Evolutionary conservation across 2,797 vertebrate species (phyloP).

Genomic region (Neostethus bicornis): DNA sequence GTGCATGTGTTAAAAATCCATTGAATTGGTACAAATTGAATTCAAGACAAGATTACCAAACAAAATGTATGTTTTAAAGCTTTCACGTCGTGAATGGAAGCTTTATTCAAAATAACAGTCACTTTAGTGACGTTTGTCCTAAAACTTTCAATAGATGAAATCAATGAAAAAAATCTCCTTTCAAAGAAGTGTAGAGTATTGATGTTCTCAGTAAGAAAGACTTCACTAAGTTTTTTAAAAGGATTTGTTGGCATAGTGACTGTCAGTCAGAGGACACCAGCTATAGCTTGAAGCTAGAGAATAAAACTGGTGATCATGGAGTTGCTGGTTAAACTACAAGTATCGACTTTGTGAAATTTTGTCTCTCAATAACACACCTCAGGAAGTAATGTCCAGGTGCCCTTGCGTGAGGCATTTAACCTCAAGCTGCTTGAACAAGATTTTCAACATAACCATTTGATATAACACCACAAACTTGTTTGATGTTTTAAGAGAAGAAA

Average conservation of each 20-base stretch:
- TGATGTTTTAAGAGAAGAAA: not conserved
- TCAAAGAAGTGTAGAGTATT: constrained; percentile 6
- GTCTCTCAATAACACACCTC: constrained; percentile 11
- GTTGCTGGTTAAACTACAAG: constrained; percentile 29
- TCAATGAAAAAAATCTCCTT: constrained; percentile 10
- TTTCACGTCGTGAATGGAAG: constrained; percentile 19
- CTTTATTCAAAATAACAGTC: not conserved
- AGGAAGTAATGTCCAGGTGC: constrained; percentile 11
- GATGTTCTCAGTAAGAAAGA: constrained; percentile 26
- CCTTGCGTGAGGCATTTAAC: constrained; percentile 12
- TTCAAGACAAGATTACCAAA: constrained; percentile 23
- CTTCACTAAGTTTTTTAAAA: constrained; percentile 15
- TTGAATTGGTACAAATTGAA: constrained; percentile 31
- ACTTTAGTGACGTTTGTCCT: constrained; percentile 2
- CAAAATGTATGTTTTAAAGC: constrained; percentile 41
- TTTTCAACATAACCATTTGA: not conserved
- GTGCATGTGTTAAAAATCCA: constrained; percentile 41
- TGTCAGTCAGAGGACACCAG: constrained; percentile 18
- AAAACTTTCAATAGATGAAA: too few species aligned
- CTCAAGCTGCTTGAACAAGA: constrained; percentile 1
- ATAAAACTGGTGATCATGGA: constrained; percentile 47
- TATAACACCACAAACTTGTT: not conserved
- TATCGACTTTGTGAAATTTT: constrained; percentile 19
- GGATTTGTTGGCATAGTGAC: constrained; percentile 10
- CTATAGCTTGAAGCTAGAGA: constrained; percentile 34